Evolutionary conservation across 2,113 vertebrate species (phyloP).

Genomic region (Bostrychus sinensis): DNA sequence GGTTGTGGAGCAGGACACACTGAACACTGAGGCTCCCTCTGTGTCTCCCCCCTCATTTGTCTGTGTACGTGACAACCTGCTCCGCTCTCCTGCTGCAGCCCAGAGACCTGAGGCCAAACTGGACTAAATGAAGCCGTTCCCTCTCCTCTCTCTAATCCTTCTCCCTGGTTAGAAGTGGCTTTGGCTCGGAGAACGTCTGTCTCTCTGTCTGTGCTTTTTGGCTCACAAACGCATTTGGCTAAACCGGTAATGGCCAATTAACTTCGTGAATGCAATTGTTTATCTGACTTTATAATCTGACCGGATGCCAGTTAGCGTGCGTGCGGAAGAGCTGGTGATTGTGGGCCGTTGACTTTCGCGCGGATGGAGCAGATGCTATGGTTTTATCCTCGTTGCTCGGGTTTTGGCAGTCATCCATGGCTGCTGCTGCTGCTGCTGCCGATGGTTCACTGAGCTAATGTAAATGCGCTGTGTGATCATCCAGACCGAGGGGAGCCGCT

Average conservation of each 20-base stretch:
- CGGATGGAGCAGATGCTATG: conserved; percentile 57
- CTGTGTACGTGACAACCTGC: conserved; percentile 22
- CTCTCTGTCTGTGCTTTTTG: conserved; percentile 6
- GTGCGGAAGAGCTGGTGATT: conserved; percentile 21
- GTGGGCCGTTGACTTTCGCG: conserved; percentile 28
- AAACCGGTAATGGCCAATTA: conserved; percentile 65
- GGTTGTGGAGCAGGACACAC: conserved; percentile 33
- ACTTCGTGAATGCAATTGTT: conserved; percentile 64
- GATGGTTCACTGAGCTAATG: conserved; percentile 50
- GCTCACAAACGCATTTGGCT: conserved; percentile 47
- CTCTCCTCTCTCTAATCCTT: conserved; percentile 27
- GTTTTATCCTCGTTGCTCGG: conserved; percentile 35
- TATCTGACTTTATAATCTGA: conserved; percentile 70
- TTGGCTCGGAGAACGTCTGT: conserved; percentile 32
- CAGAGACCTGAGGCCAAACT: conserved; percentile 27
- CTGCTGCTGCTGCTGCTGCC: conserved; percentile 23
- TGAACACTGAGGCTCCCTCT: conserved; percentile 44
- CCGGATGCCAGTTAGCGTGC: conserved; percentile 39
- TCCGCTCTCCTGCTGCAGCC: background rate
- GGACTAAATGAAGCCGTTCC: conserved; percentile 30
- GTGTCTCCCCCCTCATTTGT: conserved; percentile 35
- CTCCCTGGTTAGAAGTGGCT: conserved; percentile 37
- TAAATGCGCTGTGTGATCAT: conserved; percentile 63
- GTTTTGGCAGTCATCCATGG: conserved; percentile 52
- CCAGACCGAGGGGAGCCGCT: conserved; percentile 35